Conservation (phyloP, 2,888 invertebrate species). For the Cheilosia vernalis region DNA sequence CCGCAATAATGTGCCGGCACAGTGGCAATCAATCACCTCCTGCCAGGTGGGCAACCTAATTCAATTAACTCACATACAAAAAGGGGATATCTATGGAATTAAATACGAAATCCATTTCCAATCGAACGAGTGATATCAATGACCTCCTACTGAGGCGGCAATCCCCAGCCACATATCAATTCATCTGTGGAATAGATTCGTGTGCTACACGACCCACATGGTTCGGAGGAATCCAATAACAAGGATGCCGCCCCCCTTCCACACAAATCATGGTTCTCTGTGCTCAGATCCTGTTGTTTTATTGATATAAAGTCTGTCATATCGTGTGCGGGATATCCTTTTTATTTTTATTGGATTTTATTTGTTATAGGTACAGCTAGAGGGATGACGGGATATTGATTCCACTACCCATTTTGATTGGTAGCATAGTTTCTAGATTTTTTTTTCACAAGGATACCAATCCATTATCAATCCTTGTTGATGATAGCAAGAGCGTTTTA, state of each 20-base stretch:
- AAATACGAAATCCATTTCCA: slow-evolving; percentile 30
- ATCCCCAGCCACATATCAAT: slow-evolving; percentile 55
- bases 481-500: slow-evolving; percentile 12
- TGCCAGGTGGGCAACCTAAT: slow-evolving; percentile 68
- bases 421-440: not conserved
- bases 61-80: slow-evolving; percentile 66
- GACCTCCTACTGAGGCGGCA: slow-evolving; percentile 35
- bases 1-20: slow-evolving; percentile 45
- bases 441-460: slow-evolving; percentile 31
- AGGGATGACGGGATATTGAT: slow-evolving; percentile 43
- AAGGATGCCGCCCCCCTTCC: not conserved
- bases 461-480: slow-evolving; percentile 52
- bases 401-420: slow-evolving; percentile 51
- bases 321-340: slow-evolving; percentile 56
- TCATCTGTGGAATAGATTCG: slow-evolving; percentile 43
- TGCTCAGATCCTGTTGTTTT: slow-evolving; percentile 53
- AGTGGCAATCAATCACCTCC: slow-evolving; percentile 65
- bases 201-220: not conserved
- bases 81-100: slow-evolving; percentile 60
- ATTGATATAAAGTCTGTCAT: slow-evolving; percentile 72
- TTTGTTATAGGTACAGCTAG: slow-evolving; percentile 21
- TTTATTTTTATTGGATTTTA: slow-evolving; percentile 71
- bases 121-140: slow-evolving; percentile 39
- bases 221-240: slow-evolving; percentile 43
- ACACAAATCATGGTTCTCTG: slow-evolving; percentile 40